These are phyloP conservation scores for Eptesicus fuscus DNA, from an alignment of 2,113 vertebrate species.

Conservation along the genomic window DNA sequence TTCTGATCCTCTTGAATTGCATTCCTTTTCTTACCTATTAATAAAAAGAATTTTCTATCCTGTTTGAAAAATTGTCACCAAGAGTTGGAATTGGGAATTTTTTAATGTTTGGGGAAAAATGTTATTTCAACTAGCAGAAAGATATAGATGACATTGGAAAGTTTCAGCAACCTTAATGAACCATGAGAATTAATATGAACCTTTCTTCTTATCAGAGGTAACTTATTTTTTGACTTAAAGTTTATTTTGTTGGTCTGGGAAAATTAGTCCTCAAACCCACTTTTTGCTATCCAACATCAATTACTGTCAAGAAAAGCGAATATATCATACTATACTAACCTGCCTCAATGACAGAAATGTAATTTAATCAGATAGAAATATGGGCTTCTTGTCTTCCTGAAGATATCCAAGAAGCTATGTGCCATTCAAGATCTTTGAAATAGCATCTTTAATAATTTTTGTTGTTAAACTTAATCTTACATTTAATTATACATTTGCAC, in stretches of 20 bases:
- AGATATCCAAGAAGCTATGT: not conserved
- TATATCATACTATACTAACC: not conserved
- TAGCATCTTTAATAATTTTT: not conserved
- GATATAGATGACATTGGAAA: not conserved
- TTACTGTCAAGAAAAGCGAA: constrained; percentile 11
- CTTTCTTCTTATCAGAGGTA: not conserved
- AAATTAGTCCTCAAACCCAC: not conserved
- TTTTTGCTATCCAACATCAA: not conserved
- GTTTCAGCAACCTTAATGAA: not conserved
- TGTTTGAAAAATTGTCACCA: constrained; percentile 14
- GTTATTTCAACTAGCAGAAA: not conserved
- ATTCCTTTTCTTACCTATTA: not conserved
- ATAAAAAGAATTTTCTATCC: not conserved
- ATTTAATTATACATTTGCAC: constrained; percentile 34
- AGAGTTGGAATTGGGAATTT: not conserved
- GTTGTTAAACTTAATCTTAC: not conserved
- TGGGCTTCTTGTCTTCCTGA: not conserved
- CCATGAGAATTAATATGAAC: not conserved
- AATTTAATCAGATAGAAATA: not conserved
- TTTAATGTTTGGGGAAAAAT: not conserved
- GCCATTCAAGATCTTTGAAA: not conserved
- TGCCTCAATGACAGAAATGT: constrained; percentile 1
- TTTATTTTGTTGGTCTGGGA: not conserved
- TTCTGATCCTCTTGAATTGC: not conserved
- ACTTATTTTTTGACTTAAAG: not conserved